Conservation (phyloP, 1,140 invertebrate genomes). For the Listronotus oregonensis region DNA sequence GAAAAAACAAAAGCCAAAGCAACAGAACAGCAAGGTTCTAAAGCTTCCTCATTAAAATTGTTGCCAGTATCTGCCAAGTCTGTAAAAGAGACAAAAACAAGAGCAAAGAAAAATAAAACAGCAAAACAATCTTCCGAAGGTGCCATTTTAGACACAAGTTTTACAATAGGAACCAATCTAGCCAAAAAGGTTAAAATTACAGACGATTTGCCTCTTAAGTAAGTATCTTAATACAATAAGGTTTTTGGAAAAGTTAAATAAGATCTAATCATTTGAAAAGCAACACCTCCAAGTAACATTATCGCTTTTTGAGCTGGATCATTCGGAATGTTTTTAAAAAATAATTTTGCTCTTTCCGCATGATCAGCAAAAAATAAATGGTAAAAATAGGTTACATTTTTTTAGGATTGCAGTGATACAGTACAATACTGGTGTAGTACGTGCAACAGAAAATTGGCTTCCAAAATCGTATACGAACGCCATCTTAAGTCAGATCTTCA, state of each 20-base stretch:
- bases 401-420: slow-evolving; percentile 54
- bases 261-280: too few species aligned
- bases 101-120: background rate
- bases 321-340: too few species aligned
- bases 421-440: slow-evolving; percentile 78
- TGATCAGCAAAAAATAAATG: too few species aligned
- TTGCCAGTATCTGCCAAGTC: background rate
- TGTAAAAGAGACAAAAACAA: background rate
- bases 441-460: slow-evolving; percentile 75
- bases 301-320: too few species aligned
- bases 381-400: slow-evolving; percentile 45
- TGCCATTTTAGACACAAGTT: background rate
- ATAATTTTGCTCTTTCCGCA: too few species aligned
- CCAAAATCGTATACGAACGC: slow-evolving; percentile 73
- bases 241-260: too few species aligned
- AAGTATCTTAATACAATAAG: background rate
- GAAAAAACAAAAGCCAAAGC: background rate
- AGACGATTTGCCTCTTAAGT: slow-evolving; percentile 38
- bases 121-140: background rate
- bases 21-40: background rate
- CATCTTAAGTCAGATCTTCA: slow-evolving; percentile 76
- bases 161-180: background rate
- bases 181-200: background rate
- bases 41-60: background rate
- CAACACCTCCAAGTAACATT: too few species aligned